Conservation (phyloP, 2,113 vertebrate genomes). For the Anolis carolinensis region DNA sequence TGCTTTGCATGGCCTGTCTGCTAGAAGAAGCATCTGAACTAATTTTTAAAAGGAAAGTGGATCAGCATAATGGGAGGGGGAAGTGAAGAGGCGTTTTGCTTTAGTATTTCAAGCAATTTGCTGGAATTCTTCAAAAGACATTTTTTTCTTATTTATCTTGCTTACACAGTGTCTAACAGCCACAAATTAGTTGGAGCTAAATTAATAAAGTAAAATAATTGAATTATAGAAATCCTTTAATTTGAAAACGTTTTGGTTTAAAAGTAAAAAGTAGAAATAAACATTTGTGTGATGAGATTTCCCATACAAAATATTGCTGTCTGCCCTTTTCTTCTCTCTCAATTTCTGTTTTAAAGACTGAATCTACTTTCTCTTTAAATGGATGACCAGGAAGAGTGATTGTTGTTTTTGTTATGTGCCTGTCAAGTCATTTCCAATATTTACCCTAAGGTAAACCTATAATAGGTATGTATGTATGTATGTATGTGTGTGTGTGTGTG, state of each 20-base stretch:
- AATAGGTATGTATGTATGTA: no score
- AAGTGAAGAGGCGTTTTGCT: neutral
- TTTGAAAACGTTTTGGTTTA: neutral
- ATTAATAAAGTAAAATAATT: neutral
- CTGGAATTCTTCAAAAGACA: neutral
- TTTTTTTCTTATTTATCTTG: no score
- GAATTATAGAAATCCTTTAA: neutral
- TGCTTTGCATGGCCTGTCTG: neutral
- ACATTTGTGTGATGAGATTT: neutral
- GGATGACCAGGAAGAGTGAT: no score
- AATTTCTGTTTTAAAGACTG: neutral
- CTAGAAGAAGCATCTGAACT: neutral
- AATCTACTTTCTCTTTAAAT: neutral
- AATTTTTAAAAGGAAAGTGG: neutral
- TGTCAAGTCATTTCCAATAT: no score
- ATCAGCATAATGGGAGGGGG: neutral
- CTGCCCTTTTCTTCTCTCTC: neutral
- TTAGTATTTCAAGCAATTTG: neutral
- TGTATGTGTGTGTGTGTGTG: no score
- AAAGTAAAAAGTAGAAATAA: neutral
- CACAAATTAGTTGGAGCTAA: neutral
- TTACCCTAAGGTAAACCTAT: no score
- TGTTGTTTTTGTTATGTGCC: no score
- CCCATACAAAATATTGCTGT: neutral
- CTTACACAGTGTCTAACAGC: neutral